These are phyloP conservation scores for Drosophila pruinosa DNA, from an alignment of 1,140 invertebrate genomes.

Conservation along the genomic window DNA sequence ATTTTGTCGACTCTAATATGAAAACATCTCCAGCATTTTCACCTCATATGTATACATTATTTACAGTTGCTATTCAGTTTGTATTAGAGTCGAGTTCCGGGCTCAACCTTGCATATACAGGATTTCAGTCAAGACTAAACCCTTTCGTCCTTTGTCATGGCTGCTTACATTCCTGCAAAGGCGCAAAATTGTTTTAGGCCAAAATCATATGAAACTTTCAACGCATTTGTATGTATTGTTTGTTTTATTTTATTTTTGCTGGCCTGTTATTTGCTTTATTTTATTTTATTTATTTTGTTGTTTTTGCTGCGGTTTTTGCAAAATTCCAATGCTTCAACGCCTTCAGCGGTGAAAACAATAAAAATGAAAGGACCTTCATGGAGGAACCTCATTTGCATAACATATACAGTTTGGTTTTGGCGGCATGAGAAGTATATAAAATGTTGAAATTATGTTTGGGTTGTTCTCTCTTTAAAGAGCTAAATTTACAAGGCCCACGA, in stretches of 20 bases:
- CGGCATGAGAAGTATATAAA: slow-evolving; percentile 23
- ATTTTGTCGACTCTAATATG: slow-evolving; percentile 1
- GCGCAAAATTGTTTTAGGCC: slow-evolving; percentile 1
- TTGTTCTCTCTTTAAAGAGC: slow-evolving; percentile 44
- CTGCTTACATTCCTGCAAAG: slow-evolving; percentile 21
- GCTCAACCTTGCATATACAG: slow-evolving; percentile 10
- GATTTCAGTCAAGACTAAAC: slow-evolving; percentile 9
- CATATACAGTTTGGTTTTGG: slow-evolving; percentile 8
- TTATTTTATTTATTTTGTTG: slow-evolving; percentile 16
- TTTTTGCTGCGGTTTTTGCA: slow-evolving; percentile 35
- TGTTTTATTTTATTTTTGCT: slow-evolving; percentile 38
- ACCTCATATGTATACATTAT: slow-evolving; percentile 28
- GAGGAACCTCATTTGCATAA: slow-evolving; percentile 61
- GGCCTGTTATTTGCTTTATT: slow-evolving; percentile 43
- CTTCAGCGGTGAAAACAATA: slow-evolving; percentile 47
- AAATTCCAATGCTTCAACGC: slow-evolving; percentile 62
- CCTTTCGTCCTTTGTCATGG: slow-evolving; percentile 57
- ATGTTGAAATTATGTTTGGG: slow-evolving; percentile 20
- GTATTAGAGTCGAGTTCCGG: slow-evolving; percentile 10
- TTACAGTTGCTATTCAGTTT: slow-evolving; percentile 10
- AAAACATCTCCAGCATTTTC: slow-evolving; percentile 6
- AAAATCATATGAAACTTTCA: slow-evolving; percentile 69
- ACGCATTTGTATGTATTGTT: slow-evolving; percentile 58
- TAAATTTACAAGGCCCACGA: not conserved
- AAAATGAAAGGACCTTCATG: slow-evolving; percentile 40